These are phyloP conservation scores for Pegoplata infirma DNA, from an alignment of 2,888 invertebrate species.

Conservation along the genomic window DNA sequence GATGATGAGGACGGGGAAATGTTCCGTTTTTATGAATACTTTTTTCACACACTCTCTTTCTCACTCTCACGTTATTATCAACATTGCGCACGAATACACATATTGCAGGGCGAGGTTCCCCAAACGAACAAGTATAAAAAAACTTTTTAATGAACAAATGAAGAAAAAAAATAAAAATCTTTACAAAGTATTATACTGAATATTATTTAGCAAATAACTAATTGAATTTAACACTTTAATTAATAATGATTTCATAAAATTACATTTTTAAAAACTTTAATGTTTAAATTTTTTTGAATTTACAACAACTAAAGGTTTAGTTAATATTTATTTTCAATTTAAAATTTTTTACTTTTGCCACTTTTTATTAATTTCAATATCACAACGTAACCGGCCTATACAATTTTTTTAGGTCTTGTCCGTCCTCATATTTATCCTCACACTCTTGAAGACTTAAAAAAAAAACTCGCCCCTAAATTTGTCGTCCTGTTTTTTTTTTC, in stretches of 20 bases:
- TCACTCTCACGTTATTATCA: conserved; percentile 49
- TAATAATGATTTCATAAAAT: conserved; percentile 48
- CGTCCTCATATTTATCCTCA: conserved; percentile 13
- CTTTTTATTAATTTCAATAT: not conserved
- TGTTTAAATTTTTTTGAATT: not conserved
- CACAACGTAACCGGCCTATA: conserved; percentile 51
- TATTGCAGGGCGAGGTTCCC: conserved; percentile 62
- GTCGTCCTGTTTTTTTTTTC: conserved; percentile 30
- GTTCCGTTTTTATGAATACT: not conserved
- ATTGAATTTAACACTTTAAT: conserved; percentile 56
- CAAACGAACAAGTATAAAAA: conserved; percentile 47
- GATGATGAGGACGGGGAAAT: not conserved
- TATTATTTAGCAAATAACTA: conserved; percentile 49
- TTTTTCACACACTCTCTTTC: conserved; percentile 37
- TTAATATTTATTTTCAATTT: not conserved
- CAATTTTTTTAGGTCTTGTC: conserved; percentile 13
- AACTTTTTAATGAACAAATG: conserved; percentile 23
- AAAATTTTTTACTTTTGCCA: not conserved
- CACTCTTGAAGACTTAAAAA: conserved; percentile 15
- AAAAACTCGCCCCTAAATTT: conserved; percentile 56
- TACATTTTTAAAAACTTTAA: not conserved
- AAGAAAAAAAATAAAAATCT: conserved; percentile 15
- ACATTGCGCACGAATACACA: conserved; percentile 61
- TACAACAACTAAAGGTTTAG: not conserved
- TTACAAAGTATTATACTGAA: conserved; percentile 15